Evolutionary conservation across 1,140 invertebrate genomes (phyloP).

Genomic region (Lucilia sericata): DNA sequence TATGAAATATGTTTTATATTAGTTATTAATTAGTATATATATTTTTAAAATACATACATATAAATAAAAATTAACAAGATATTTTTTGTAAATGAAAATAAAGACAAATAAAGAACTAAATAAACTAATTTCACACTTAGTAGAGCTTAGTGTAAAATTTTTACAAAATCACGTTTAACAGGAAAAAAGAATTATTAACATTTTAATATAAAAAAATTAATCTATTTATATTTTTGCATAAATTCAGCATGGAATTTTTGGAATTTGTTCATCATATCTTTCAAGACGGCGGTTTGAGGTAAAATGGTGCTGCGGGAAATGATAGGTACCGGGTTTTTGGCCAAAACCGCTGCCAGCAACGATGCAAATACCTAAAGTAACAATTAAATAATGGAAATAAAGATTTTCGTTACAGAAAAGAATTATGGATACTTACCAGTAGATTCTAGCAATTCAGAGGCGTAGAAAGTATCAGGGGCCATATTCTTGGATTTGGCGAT

Average conservation of each 20-base stretch:
- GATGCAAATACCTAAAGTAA: conserved; percentile 77
- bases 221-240: conserved; percentile 81
- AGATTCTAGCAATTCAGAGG: conserved; percentile 91
- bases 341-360: conserved; percentile 97
- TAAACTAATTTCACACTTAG: not conserved
- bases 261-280: conserved; percentile 87
- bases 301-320: conserved; percentile 94
- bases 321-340: conserved; percentile 93
- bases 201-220: conserved; percentile 15
- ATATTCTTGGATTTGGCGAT: conserved; percentile 79
- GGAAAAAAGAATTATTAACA: not conserved
- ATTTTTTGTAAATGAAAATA: not conserved
- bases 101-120: not conserved
- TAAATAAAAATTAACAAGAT: not conserved
- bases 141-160: not conserved
- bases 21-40: not conserved
- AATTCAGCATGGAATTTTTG: conserved; percentile 89
- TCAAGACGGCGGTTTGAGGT: conserved; percentile 87
- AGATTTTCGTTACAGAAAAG: not conserved
- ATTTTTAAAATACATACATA: not conserved
- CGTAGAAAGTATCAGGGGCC: conserved; percentile 93
- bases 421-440: conserved; percentile 75
- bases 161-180: conserved; percentile 17
- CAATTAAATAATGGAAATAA: not conserved
- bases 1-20: not conserved